Conservation (phyloP, 2,797 vertebrate species). For the Propithecus deckenii region DNA sequence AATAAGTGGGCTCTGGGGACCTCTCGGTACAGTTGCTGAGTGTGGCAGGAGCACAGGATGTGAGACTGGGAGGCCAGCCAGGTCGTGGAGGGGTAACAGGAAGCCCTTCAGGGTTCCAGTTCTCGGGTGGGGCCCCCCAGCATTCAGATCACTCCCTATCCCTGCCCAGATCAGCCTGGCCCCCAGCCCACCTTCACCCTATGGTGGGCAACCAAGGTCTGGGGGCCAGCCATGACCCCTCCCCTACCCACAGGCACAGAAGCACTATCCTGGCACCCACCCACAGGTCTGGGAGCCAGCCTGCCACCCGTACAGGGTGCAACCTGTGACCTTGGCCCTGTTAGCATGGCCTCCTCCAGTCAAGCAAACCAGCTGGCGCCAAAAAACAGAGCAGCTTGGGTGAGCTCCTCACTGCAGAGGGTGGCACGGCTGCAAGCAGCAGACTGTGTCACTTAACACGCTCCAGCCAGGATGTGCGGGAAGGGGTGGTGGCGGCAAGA, state of each 20-base stretch:
- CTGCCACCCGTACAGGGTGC: background rate
- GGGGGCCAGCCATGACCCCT: background rate
- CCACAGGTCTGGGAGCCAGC: background rate
- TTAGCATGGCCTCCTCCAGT: background rate
- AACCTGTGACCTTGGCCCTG: background rate
- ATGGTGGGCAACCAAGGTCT: background rate
- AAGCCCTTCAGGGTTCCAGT: background rate
- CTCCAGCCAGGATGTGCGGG: background rate
- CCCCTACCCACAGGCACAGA: background rate
- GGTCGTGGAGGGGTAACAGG: background rate
- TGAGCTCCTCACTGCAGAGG: background rate
- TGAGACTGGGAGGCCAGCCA: background rate
- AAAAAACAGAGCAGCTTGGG: background rate
- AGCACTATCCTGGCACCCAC: accelerated
- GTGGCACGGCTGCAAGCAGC: background rate
- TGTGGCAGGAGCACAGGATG: background rate
- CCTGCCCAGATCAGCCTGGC: background rate
- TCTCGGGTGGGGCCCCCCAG: background rate
- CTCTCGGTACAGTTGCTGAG: background rate
- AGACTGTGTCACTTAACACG: background rate
- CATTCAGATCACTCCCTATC: background rate
- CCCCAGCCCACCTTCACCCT: background rate
- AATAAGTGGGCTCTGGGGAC: background rate
- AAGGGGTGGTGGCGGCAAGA: background rate
- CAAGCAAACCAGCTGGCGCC: background rate